Evolutionary conservation across 2,113 vertebrate genomes (phyloP), one percentile per base, ranked within the genome.

Genomic region (Engystomops pustulosus): DNA sequence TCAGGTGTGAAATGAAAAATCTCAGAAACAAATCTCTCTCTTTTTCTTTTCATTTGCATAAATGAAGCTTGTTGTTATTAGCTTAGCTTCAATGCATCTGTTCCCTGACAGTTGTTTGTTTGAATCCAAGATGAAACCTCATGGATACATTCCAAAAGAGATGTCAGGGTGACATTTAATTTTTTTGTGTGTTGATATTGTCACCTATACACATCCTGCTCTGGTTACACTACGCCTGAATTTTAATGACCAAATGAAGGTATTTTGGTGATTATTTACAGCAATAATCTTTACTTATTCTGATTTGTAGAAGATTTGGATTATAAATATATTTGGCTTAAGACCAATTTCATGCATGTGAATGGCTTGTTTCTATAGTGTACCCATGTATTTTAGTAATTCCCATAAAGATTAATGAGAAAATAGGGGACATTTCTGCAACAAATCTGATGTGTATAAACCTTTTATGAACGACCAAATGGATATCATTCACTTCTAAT

Each of bases 1-100:
- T 88, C 71, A 85, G 62, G 27, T 88, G 67, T 88, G 86, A 89
- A 89, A 89, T 89, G 41, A 82, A 88, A 87, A 68, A 81, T 87
- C 27, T 86, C 86, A 0, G 51, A 74, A 87, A 86, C 81, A 69
- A 82, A 88, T 86, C 87, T 77, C 38, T 86, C 8, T 67, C 71
- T 67, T 87, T 58, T 81, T 79, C 65, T 84, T 86, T 60, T 75
- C 41, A 84, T 84, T 77, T 76, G 72, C 81, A 84, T 84, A 83
- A 83, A 45, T 75, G 81, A 83, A 76, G 71, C 53, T 83, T 76
- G 55, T 75, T 74, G 69, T 83, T 74, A 76, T 83, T 83, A 83
- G 81, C 70, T 83, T 76, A 83, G 81, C 81, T 83, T 83, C 71
- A 65, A 18, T 76, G 55, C 81, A 75, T 83, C 81, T 83, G 81